These are phyloP conservation scores for Megastigmus dorsalis DNA, from an alignment of 2,888 invertebrate genomes.

Conservation along the genomic window DNA sequence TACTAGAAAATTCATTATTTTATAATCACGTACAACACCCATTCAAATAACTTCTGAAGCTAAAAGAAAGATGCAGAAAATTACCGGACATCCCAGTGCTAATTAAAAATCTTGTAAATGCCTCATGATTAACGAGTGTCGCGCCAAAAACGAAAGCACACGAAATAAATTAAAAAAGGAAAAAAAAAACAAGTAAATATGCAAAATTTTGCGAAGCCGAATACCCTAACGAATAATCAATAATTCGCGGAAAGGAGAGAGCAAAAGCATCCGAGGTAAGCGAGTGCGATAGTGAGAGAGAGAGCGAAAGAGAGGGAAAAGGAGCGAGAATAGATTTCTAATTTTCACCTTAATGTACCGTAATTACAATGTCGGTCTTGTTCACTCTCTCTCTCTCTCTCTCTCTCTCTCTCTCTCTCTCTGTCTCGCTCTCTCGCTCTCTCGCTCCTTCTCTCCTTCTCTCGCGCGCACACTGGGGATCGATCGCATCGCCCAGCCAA, in stretches of 20 bases:
- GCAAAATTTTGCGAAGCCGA: too few relatives aligned
- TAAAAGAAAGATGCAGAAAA: conserved; percentile 2
- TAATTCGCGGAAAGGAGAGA: too few relatives aligned
- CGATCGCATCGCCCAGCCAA: conserved; percentile 26
- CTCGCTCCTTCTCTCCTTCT: background rate
- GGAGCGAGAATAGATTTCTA: conserved; percentile 52
- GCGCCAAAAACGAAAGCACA: background rate
- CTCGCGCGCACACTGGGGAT: background rate
- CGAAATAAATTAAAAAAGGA: too few relatives aligned
- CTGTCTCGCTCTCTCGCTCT: background rate
- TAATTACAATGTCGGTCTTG: conserved; percentile 52
- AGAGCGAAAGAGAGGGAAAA: background rate
- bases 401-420: conserved; percentile 13
- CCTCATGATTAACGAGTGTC: too few relatives aligned
- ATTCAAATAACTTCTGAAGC: too few relatives aligned
- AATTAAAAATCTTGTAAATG: background rate
- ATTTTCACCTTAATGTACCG: conserved; percentile 51
- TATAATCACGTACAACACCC: too few relatives aligned
- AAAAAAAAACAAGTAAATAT: too few relatives aligned
- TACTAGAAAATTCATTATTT: too few relatives aligned
- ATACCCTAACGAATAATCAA: too few relatives aligned
- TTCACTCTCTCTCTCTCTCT: conserved; percentile 9
- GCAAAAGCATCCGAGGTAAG: background rate
- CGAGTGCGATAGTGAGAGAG: background rate
- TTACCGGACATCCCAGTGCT: too few relatives aligned